Conservation (phyloP, 2,888 invertebrate species). For the Anoncus sp. region DNA sequence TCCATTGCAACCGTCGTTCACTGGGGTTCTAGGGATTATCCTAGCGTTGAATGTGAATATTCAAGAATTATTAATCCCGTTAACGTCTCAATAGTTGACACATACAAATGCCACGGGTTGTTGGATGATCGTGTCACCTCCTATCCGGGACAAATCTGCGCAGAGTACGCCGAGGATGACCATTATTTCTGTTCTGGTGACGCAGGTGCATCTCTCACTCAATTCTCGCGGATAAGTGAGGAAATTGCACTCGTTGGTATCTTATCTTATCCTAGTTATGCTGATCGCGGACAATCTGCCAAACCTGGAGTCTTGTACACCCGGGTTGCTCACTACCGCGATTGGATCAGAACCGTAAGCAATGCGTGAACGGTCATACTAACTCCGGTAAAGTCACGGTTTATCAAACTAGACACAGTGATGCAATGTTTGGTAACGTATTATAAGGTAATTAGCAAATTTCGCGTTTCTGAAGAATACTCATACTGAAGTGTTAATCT, state of each 20-base stretch:
- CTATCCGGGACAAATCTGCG: conserved; percentile 19
- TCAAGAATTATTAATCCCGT: conserved; percentile 12
- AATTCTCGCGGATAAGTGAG: neutral
- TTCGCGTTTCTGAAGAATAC: too few species aligned
- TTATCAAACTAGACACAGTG: neutral
- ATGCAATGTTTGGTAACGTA: too few species aligned
- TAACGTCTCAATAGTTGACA: conserved; percentile 1
- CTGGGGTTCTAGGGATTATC: conserved; percentile 3
- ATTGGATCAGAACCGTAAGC: conserved; percentile 13
- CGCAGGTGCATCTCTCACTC: conserved; percentile 15
- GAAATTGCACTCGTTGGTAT: conserved; percentile 19
- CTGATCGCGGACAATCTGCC: neutral
- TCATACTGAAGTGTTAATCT: too few species aligned
- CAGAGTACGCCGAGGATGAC: neutral
- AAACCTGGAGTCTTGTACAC: conserved; percentile 11
- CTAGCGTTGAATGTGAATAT: conserved; percentile 14
- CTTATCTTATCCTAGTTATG: conserved; percentile 6
- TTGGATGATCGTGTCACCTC: neutral
- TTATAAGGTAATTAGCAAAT: too few species aligned
- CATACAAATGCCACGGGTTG: neutral
- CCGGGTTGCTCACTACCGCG: conserved; percentile 11
- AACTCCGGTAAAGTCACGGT: neutral
- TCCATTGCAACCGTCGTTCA: neutral
- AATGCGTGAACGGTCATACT: conserved; percentile 9
- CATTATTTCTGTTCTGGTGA: conserved; percentile 23